phyloP scores from a whole-genome alignment of 2,797 vertebrate species.

The Florisuga fusca region DNA sequence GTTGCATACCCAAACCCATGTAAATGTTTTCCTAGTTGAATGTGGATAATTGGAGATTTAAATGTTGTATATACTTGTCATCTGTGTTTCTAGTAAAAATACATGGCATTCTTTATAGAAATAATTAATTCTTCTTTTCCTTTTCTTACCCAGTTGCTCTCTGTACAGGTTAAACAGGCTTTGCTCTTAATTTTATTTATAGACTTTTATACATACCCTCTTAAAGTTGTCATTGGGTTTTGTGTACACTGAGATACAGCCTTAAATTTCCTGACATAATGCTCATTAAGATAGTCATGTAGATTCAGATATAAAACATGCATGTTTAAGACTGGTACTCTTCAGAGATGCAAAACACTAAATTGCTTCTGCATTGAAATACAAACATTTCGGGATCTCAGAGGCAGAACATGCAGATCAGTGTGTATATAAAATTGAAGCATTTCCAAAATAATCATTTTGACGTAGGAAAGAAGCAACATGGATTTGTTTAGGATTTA shows the following conservation, averaged over 20 bases:
- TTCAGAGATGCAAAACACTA: not conserved
- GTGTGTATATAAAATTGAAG: not conserved
- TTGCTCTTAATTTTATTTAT: constrained; percentile 47
- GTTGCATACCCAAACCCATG: constrained; percentile 69
- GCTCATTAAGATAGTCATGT: not conserved
- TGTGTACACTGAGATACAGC: constrained; percentile 35
- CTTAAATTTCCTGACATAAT: constrained; percentile 52
- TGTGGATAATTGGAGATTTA: constrained; percentile 69
- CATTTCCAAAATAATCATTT: constrained; percentile 48
- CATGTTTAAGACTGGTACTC: not conserved
- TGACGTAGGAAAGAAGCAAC: constrained; percentile 53
- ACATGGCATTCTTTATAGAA: constrained; percentile 75
- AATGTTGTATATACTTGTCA: constrained; percentile 75
- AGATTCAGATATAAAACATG: not conserved
- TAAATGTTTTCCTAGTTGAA: constrained; percentile 75
- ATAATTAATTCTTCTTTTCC: constrained; percentile 68
- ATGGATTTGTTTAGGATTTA: constrained; percentile 22
- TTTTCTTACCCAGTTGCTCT: constrained; percentile 65
- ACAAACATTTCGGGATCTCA: not conserved
- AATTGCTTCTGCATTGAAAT: constrained; percentile 20
- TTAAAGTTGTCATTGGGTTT: constrained; percentile 15
- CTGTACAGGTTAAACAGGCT: constrained; percentile 53
- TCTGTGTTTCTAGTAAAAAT: constrained; percentile 76
- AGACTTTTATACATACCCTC: constrained; percentile 25
- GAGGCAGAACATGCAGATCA: not conserved